Evolutionary conservation across 2,797 vertebrate species (phyloP).

Genomic region (Peromyscus attwateri): DNA sequence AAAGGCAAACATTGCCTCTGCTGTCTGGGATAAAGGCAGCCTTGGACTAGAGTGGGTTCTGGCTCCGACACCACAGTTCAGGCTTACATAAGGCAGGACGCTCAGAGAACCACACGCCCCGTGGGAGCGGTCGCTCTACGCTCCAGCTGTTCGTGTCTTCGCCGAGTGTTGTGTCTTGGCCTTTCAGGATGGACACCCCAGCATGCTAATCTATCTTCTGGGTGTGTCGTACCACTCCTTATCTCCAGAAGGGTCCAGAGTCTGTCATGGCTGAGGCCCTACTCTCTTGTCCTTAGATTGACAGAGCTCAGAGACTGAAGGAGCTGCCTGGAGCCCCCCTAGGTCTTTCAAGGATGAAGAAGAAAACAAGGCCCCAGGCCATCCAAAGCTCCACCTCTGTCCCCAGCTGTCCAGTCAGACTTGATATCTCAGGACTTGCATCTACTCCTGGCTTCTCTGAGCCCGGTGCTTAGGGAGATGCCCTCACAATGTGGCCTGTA

Average conservation of each 20-base stretch:
- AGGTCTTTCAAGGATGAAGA: not conserved
- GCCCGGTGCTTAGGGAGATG: rapidly evolving
- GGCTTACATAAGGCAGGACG: not conserved
- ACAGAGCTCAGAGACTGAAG: not conserved
- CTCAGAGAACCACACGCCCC: not conserved
- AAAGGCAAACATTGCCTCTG: not conserved
- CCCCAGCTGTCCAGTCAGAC: rapidly evolving
- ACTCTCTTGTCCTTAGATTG: not conserved
- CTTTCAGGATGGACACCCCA: too few relatives aligned
- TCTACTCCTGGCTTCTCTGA: not conserved
- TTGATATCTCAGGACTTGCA: rapidly evolving
- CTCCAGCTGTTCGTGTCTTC: rapidly evolving
- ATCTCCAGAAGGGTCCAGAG: too few relatives aligned
- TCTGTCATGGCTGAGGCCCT: rapidly evolving
- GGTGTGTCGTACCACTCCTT: rapidly evolving
- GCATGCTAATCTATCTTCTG: rapidly evolving
- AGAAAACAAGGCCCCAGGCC: rapidly evolving
- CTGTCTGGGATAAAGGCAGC: not conserved
- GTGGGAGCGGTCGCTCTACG: rapidly evolving
- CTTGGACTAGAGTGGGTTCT: slow-evolving; percentile 27
- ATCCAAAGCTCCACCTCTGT: not conserved
- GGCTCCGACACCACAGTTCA: not conserved
- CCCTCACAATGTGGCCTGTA: rapidly evolving
- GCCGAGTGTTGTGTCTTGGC: rapidly evolving
- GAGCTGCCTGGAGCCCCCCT: not conserved